Evolutionary conservation across 2,888 invertebrate genomes (phyloP).

Genomic region (Mycalesis mineus): DNA sequence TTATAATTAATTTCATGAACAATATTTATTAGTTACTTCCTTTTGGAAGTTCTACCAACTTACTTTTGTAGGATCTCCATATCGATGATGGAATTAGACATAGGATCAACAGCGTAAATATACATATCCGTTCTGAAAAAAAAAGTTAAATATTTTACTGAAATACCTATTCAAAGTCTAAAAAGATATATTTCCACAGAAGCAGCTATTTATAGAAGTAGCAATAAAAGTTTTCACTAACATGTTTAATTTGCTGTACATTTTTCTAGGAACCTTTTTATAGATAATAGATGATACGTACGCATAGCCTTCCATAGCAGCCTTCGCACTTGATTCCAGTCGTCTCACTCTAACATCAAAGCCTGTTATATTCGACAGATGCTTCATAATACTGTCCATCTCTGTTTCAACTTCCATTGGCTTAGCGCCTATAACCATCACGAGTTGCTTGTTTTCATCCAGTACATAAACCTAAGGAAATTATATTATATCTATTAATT

Average conservation of each 20-base stretch:
- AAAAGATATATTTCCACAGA: too few relatives aligned
- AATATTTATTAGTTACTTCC: too few relatives aligned
- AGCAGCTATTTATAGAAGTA: too few relatives aligned
- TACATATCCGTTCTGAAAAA: constrained; percentile 88
- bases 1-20: too few relatives aligned
- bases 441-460: constrained; percentile 88
- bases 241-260: neutral
- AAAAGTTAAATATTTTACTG: too few relatives aligned
- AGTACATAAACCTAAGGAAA: constrained; percentile 85
- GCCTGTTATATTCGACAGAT: constrained; percentile 85
- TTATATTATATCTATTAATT: too few relatives aligned
- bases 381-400: constrained; percentile 82
- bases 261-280: neutral
- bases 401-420: constrained; percentile 86
- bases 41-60: constrained; percentile 44
- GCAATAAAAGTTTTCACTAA: neutral
- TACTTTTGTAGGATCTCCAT: constrained; percentile 88
- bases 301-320: constrained; percentile 82
- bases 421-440: constrained; percentile 86
- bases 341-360: constrained; percentile 87
- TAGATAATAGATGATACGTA: constrained; percentile 74
- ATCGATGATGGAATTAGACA: constrained; percentile 88
- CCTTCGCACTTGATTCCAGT: constrained; percentile 85
- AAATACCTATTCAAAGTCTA: too few relatives aligned
- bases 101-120: constrained; percentile 89